Evolutionary conservation across 2,797 vertebrate species (phyloP), one percentile per base, ranked within the genome.

Genomic region (Spondyliosoma cantharus): DNA sequence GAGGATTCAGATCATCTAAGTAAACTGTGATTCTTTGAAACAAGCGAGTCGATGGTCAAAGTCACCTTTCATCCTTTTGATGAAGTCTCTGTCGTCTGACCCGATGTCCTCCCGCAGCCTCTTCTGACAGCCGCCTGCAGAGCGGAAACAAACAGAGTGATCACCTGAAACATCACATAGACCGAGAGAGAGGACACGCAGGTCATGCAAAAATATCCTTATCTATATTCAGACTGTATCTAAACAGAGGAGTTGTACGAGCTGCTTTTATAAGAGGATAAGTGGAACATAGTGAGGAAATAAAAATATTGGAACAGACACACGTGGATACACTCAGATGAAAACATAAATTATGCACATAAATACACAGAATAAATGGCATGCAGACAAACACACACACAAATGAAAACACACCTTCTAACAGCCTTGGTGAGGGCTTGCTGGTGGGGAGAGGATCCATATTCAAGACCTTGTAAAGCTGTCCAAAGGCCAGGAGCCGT

Each of bases 1-100:
- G 32, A 64, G 17, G 62, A 4, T 43, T 66, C 9, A 24, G 49
- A 70, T 73, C 45, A 53, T 65, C 24, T 15, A 66, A 49, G 11
- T 20, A 57, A 69, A 46, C 52, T 17, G 53, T 24, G 59, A 65
- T 42, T 66, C 49, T 32, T 15, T 24, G 52, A 77, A 68, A 66
- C 9, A 20, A 76, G 68, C 1, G 5, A 64, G 54, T 54, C 12
- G 7, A 76, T 19, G 69, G 42, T 60, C 45, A 77, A 97, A 92
- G 82, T 97, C 97, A 91, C 96, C 96, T 92, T 97, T 98, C 95
- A 98, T 97, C 90, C 97, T 97, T 90, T 99, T 98, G 93, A 96
- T 96, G 84, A 97, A 95, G 88, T 98, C 97, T 94, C 97, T 97
- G 92, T 98, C 96, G 1, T 98, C 96, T 59, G 95, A 94, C 0